Evolutionary conservation across 2,113 vertebrate species (phyloP), one percentile per base, ranked within the genome.

Genomic region (Scophthalmus maximus): DNA sequence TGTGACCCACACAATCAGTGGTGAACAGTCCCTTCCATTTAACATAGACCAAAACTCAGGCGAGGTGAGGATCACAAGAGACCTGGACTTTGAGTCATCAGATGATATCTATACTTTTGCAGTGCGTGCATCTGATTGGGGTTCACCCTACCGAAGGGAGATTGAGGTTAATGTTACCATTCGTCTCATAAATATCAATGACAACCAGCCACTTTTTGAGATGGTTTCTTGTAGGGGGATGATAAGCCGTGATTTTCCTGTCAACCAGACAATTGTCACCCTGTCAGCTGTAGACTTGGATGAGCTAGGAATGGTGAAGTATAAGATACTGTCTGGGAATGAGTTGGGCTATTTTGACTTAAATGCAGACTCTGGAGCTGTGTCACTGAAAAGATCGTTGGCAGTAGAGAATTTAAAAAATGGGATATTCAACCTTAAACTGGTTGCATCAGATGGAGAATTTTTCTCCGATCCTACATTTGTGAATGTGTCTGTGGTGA

Each of bases 221-320:
- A 97, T 93, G 76, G 92, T 97, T 56, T 95, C 95, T 0, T 99
- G 98, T 77, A 95, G 95, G 80, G 97, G 98, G 22, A 93, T 95
- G 64, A 95, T 99, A 82, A 94, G 95, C 0, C 95, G 93, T 5
- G 97, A 98, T 68, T 97, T 98, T 68, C 96, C 96, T 0, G 84
- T 96, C 25, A 94, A 94, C 3, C 93, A 96, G 75, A 95, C 95
- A 26, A 95, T 99, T 73, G 95, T 97, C 46, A 96, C 95, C 8
- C 88, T 99, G 89, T 99, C 98, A 12, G 97, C 97, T 0, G 95
- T 99, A 22, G 98, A 99, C 83, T 94, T 97, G 55, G 98, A 99
- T 69, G 97, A 99, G 65, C 77, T 98, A 14, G 95, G 94, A 50
- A 93, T 96, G 63, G 95, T 99, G 9, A 95, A 92, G 50, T 98